Evolutionary conservation across 2,113 vertebrate species (phyloP).

Genomic region (Ictalurus furcatus): DNA sequence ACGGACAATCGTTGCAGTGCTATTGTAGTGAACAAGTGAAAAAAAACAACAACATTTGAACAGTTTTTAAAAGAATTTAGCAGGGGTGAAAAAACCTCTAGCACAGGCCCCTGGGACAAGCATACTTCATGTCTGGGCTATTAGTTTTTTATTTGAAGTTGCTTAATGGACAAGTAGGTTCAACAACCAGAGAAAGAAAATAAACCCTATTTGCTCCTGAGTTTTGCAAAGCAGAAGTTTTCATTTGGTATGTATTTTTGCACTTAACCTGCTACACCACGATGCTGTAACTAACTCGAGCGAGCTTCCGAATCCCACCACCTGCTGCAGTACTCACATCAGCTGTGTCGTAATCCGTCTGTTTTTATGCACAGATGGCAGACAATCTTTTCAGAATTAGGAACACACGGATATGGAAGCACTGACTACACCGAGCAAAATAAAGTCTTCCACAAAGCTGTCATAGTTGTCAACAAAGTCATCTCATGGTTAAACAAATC

Average conservation of each 20-base stretch:
- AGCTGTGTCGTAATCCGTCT: neutral
- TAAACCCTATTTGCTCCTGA: neutral
- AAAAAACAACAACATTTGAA: neutral
- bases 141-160: neutral
- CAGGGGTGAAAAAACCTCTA: neutral
- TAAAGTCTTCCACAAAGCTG: neutral
- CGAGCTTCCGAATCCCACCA: neutral
- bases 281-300: neutral
- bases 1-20: neutral
- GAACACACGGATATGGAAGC: neutral
- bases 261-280: too few relatives aligned
- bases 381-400: neutral
- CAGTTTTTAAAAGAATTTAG: neutral
- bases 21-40: neutral
- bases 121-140: neutral
- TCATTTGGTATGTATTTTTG: neutral
- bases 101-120: neutral
- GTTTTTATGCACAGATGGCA: constrained; percentile 1
- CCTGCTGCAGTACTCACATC: neutral
- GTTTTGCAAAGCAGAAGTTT: neutral
- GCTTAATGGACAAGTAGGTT: neutral
- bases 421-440: neutral
- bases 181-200: neutral
- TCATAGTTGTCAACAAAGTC: neutral
- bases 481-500: neutral